These are phyloP conservation scores for Nomada fabriciana DNA, from an alignment of 2,888 invertebrate species.

Conservation along the genomic window DNA sequence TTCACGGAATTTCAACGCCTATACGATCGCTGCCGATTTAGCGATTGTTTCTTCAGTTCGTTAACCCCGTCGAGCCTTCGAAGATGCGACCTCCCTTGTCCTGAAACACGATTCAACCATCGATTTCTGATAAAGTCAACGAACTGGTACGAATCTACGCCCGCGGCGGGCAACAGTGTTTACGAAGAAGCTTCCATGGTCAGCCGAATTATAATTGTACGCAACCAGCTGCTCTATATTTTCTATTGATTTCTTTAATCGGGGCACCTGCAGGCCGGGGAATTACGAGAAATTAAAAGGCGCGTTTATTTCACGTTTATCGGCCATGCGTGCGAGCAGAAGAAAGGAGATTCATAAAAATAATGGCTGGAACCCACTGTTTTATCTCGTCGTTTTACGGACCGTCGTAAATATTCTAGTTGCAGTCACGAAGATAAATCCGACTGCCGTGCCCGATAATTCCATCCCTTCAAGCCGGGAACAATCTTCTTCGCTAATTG, in stretches of 20 bases:
- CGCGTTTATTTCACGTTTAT: not conserved
- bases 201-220: too few relatives aligned
- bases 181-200: conserved; percentile 36
- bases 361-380: conserved; percentile 1
- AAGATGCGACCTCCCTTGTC: conserved; percentile 52
- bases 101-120: conserved; percentile 39
- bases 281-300: not conserved
- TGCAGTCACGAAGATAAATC: conserved; percentile 10
- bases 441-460: conserved; percentile 12
- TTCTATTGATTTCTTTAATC: not conserved
- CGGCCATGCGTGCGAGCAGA: too few relatives aligned
- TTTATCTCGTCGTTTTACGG: conserved; percentile 10
- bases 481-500: conserved; percentile 36
- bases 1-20: conserved; percentile 20
- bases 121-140: conserved; percentile 72
- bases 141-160: conserved; percentile 69
- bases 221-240: too few relatives aligned
- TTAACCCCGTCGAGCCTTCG: conserved; percentile 57
- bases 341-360: conserved; percentile 20
- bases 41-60: conserved; percentile 48
- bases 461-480: conserved; percentile 5
- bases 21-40: conserved; percentile 10
- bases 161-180: conserved; percentile 37
- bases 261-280: not conserved
- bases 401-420: conserved; percentile 23